Base-by-base conservation (phyloP, 2,888 invertebrate genomes). In the Callimorpha dominula region DNA sequence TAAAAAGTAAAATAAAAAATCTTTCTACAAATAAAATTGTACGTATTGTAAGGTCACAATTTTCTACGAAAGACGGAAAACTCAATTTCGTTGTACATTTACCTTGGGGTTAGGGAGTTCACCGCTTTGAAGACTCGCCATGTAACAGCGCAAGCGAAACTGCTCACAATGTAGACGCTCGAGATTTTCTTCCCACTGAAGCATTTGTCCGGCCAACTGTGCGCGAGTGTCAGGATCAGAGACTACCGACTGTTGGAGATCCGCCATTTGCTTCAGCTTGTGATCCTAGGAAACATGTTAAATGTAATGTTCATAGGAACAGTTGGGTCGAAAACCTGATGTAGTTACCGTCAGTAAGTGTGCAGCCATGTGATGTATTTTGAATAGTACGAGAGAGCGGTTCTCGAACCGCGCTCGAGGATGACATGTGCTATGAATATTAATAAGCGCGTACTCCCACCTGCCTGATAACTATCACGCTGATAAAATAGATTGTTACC, bases 31-130 rank as follows among this genome's bases (percentile, higher is more conserved):
- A 65, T 54, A 73, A 78, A 79, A 70, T 81, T 77, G 76, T 69
- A 67, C n/a, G n/a, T n/a, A n/a, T n/a, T 76, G 77, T 81, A 75
- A 79, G 77, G 84, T 79, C 76, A 76, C 77, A 75, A 62, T 77
- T 76, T 76, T 74, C 68, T 72, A 67, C 63, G 72, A 70, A 70
- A 73, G 69, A 43, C 66, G 52, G 74, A 64, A 78, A 78, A 79
- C 70, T 78, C 67, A 74, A 76, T 81, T 78, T 78, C 11, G 63
- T 68, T 72, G 63, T 71, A 69, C 69, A 75, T 72, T 81, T 96
- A 99, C 99, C 97, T 99, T 99, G 68, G 99, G 99, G 96, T 99
- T 99, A 75, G 99, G 99, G 84, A 99, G 96, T 95, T 99, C 99
- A 79, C 98, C 98, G 88, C 98, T 98, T 92, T 99, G 99, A 85